A percentile compares a stretch with the other conserved stretches of the same genome.
These are phyloP conservation scores for Hypotaenidia okinawae DNA, from an alignment of 2,797 vertebrate species.

Conservation along the genomic window DNA sequence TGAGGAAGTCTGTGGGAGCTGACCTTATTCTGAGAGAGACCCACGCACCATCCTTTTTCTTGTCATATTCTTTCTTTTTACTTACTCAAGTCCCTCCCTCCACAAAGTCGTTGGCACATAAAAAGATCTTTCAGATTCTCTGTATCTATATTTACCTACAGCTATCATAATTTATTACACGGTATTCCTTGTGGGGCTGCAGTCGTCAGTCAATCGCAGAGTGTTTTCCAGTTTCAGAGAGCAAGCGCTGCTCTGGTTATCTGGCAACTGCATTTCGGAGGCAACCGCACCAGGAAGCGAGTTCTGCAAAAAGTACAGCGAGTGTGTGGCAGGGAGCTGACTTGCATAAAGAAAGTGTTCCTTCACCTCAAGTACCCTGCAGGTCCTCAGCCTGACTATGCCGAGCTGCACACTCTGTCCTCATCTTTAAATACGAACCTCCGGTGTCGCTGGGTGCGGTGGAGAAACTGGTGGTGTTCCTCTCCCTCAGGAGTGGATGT, in stretches of 20 bases:
- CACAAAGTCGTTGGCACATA: neutral
- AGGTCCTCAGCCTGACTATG: slow-evolving; percentile 19
- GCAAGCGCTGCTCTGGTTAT: slow-evolving; percentile 39
- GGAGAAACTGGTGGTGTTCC: slow-evolving; percentile 49
- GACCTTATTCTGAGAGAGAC: slow-evolving; percentile 60
- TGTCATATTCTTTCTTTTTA: slow-evolving; percentile 50
- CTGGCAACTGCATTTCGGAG: slow-evolving; percentile 59
- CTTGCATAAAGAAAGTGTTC: slow-evolving; percentile 65
- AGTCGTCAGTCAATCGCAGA: neutral
- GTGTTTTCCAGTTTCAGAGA: slow-evolving; percentile 61
- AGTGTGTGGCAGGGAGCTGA: slow-evolving; percentile 35
- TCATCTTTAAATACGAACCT: neutral
- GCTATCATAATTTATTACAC: neutral
- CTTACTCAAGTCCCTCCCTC: slow-evolving; percentile 23
- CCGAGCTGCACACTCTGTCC: slow-evolving; percentile 44
- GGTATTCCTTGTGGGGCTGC: neutral
- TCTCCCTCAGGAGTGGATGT: slow-evolving; percentile 54
- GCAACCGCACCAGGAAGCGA: slow-evolving; percentile 56
- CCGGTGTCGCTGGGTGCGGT: neutral
- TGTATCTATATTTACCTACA: slow-evolving; percentile 38
- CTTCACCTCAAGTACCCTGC: slow-evolving; percentile 45
- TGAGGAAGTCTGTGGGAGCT: slow-evolving; percentile 65
- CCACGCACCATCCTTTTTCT: slow-evolving; percentile 64
- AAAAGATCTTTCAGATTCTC: slow-evolving; percentile 5
- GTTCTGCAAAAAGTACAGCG: slow-evolving; percentile 62